Conservation (phyloP, 2,888 invertebrate genomes). For the Drosophila robusta region DNA sequence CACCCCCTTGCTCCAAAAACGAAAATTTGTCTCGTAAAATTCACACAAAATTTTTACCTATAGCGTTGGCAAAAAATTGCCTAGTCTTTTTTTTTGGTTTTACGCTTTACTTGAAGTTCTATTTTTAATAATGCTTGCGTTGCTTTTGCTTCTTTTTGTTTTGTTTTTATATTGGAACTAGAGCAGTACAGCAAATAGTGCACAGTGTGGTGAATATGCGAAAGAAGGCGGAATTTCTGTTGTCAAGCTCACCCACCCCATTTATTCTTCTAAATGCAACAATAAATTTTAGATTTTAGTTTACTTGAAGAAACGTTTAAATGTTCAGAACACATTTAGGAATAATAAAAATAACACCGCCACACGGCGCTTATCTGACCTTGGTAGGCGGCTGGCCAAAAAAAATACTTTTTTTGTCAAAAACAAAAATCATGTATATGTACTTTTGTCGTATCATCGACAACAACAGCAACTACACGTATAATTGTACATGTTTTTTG, state of each 20-base stretch:
- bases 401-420: conserved; percentile 27
- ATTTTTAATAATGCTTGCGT: conserved; percentile 66
- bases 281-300: background rate
- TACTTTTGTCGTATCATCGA: conserved; percentile 23
- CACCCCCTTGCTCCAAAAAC: background rate
- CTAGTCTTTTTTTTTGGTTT: conserved; percentile 25
- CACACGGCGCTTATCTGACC: conserved; percentile 54
- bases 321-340: background rate
- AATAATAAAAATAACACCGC: conserved; percentile 19
- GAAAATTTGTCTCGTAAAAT: conserved; percentile 10
- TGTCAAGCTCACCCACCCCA: conserved; percentile 25
- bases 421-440: conserved; percentile 8
- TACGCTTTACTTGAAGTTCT: conserved; percentile 49
- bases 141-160: conserved; percentile 42
- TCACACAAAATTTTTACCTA: conserved; percentile 39
- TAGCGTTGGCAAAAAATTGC: conserved; percentile 36
- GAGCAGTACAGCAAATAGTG: conserved; percentile 38
- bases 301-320: background rate
- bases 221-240: conserved; percentile 5
- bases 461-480: background rate
- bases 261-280: background rate
- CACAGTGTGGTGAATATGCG: conserved; percentile 56
- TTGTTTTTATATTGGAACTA: conserved; percentile 55
- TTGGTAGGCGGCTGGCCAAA: conserved; percentile 33
- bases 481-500: conserved; percentile 23